Evolutionary conservation across 1,140 invertebrate species (phyloP).

Genomic region (Drosophila parvula): DNA sequence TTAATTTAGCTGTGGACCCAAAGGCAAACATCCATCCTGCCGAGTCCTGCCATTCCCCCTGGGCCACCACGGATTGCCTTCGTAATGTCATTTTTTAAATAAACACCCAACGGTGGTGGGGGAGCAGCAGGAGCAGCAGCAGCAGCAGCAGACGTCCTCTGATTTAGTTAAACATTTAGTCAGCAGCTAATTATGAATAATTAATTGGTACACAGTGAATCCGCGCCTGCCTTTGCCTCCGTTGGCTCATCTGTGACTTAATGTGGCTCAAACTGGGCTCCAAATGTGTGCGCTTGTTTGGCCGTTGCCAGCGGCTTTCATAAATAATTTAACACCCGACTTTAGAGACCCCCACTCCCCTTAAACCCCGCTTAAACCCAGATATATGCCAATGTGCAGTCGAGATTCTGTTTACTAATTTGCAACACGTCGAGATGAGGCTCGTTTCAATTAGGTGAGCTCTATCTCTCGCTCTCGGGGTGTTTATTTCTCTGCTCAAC

Average conservation of each 20-base stretch:
- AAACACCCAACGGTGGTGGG: slow-evolving; percentile 22
- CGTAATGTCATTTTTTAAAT: slow-evolving; percentile 53
- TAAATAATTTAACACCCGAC: slow-evolving; percentile 63
- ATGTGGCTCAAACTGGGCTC: slow-evolving; percentile 34
- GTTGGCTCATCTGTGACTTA: slow-evolving; percentile 39
- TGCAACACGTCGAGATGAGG: slow-evolving; percentile 46
- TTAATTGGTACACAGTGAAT: slow-evolving; percentile 57
- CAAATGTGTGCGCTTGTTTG: slow-evolving; percentile 43
- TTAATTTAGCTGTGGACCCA: slow-evolving; percentile 48
- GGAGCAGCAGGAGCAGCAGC: too few relatives aligned
- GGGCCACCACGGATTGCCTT: slow-evolving; percentile 34
- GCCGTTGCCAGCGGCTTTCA: slow-evolving; percentile 45
- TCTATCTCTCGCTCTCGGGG: slow-evolving; percentile 13
- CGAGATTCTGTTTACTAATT: slow-evolving; percentile 58
- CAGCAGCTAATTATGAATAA: slow-evolving; percentile 74
- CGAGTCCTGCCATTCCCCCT: slow-evolving; percentile 1
- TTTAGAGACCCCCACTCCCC: slow-evolving; percentile 40
- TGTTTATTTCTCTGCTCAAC: not conserved
- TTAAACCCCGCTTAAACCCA: not conserved
- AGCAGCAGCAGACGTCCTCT: slow-evolving; percentile 33
- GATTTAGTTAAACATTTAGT: slow-evolving; percentile 76
- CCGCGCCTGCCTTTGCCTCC: not conserved
- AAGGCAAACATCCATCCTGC: slow-evolving; percentile 36
- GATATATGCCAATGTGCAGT: slow-evolving; percentile 39
- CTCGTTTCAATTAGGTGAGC: slow-evolving; percentile 28